Percentiles rank a stretch among this genome's conserved stretches.
phyloP scores from a whole-genome alignment of 1,140 invertebrate species.

The Apocrypta bakeri region DNA sequence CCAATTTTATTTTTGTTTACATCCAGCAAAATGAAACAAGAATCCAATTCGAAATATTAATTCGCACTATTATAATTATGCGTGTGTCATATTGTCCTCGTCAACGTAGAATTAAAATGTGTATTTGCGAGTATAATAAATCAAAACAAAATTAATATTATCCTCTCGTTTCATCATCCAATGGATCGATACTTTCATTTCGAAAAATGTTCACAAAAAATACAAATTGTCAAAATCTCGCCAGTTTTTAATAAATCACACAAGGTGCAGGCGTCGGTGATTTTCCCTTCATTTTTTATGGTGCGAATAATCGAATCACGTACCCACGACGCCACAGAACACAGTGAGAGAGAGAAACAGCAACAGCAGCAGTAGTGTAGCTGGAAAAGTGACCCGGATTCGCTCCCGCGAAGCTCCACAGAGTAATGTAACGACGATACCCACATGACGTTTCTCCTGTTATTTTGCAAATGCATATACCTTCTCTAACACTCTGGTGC shows the following conservation, averaged over 20 bases:
- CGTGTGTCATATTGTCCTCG: no score
- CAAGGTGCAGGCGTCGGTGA: background rate
- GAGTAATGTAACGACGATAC: slow-evolving; percentile 1
- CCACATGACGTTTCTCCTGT: background rate
- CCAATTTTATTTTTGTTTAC: no score
- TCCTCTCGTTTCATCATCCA: no score
- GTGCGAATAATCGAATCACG: background rate
- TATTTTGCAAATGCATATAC: background rate
- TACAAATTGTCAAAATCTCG: background rate
- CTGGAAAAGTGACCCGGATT: background rate
- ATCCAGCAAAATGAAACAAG: no score
- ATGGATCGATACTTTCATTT: no score
- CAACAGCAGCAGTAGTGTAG: background rate
- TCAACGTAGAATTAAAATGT: no score
- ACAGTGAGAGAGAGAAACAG: background rate
- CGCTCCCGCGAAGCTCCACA: background rate
- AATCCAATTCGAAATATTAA: no score
- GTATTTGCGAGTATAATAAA: no score
- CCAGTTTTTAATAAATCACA: background rate
- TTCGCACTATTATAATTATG: no score
- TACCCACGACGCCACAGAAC: background rate
- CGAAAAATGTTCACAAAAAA: no score
- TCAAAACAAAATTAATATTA: no score
- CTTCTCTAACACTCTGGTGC: background rate
- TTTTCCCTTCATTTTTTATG: background rate